A percentile compares a stretch with the other conserved stretches of the same genome.
These are phyloP conservation scores for Anoura caudifer DNA, from an alignment of 2,113 vertebrate species.

Conservation along the genomic window DNA sequence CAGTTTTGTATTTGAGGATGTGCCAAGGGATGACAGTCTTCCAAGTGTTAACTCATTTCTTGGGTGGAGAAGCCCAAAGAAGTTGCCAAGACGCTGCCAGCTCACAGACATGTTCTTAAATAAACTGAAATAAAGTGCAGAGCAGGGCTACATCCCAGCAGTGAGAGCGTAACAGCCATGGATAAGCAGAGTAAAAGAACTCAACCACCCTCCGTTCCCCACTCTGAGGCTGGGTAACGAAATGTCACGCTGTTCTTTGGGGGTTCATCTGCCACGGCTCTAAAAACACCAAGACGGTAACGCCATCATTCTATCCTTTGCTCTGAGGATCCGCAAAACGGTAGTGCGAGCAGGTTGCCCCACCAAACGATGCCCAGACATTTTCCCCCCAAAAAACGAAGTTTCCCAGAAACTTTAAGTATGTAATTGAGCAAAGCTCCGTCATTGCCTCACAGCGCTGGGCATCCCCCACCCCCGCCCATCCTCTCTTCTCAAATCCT, in stretches of 20 bases:
- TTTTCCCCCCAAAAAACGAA: not conserved
- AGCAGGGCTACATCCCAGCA: not conserved
- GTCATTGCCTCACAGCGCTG: not conserved
- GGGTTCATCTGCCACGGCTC: not conserved
- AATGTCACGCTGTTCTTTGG: not conserved
- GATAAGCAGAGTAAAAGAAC: not conserved
- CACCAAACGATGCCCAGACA: not conserved
- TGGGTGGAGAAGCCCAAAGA: not conserved
- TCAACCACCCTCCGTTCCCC: not conserved
- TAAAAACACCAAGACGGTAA: not conserved
- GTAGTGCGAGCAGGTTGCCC: not conserved
- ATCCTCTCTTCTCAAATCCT: not conserved
- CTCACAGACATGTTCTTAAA: conserved; percentile 22
- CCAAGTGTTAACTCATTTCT: conserved; percentile 1
- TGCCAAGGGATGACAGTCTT: conserved; percentile 4
- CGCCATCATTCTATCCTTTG: not conserved
- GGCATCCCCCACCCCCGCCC: not conserved
- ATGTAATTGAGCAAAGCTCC: conserved; percentile 28
- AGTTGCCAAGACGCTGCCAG: not conserved
- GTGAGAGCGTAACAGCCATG: not conserved
- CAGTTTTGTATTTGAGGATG: not conserved
- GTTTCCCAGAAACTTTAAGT: conserved; percentile 6
- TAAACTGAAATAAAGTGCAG: not conserved
- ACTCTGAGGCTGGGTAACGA: not conserved
- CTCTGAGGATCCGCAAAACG: not conserved